A percentile compares a stretch with the other conserved stretches of the same genome.
phyloP scores from a whole-genome alignment of 2,888 invertebrate species.

The Chironomus tentans region DNA sequence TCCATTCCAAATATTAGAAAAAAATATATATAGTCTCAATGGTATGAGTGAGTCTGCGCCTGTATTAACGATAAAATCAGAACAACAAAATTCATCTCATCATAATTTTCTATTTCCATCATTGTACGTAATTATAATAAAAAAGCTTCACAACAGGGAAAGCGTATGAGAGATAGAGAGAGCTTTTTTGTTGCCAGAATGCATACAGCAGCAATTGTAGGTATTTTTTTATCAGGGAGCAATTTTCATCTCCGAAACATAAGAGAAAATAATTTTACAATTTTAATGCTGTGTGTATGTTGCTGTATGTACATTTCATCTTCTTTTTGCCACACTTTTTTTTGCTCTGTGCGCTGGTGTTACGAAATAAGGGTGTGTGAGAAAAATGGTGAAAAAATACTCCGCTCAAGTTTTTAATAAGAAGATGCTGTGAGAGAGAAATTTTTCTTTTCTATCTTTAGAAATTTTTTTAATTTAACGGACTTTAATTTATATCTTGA shows the following conservation, averaged over 20 bases:
- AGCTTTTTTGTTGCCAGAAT: neutral
- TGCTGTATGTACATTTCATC: too few relatives aligned
- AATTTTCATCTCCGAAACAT: conserved; percentile 17
- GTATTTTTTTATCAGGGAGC: conserved; percentile 4
- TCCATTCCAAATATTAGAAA: too few relatives aligned
- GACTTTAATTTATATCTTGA: conserved; percentile 20
- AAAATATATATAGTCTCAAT: neutral
- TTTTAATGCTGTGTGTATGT: neutral
- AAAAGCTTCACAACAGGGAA: neutral
- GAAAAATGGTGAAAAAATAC: neutral
- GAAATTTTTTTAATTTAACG: neutral
- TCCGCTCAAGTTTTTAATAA: neutral
- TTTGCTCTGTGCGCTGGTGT: neutral
- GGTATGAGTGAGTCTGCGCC: neutral
- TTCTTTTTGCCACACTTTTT: neutral
- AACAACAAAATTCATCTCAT: conserved; percentile 7
- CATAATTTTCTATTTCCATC: conserved; percentile 4
- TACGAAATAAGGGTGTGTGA: neutral
- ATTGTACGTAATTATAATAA: conserved; percentile 15
- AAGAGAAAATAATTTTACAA: neutral
- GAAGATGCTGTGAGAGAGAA: neutral
- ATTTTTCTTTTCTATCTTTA: conserved; percentile 8
- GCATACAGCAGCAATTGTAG: neutral
- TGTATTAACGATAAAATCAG: neutral
- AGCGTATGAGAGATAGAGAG: neutral